phyloP scores from a whole-genome alignment of 2,888 invertebrate species.

The Tricholauxania praeusta region DNA sequence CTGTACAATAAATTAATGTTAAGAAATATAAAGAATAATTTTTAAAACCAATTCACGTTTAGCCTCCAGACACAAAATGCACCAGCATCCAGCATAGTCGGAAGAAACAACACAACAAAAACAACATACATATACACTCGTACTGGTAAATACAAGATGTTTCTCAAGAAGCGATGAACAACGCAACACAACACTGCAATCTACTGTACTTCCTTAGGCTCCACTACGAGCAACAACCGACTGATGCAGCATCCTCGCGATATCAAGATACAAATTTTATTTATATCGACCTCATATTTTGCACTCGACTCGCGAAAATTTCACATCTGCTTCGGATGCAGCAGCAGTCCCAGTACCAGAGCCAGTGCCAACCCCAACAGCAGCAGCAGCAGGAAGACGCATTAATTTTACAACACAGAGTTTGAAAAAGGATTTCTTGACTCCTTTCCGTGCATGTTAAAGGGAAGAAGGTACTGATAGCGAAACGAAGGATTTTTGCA shows the following conservation, averaged over 20 bases:
- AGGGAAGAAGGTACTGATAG: not conserved
- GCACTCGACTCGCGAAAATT: conserved; percentile 50
- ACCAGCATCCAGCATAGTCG: conserved; percentile 3
- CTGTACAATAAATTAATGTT: conserved; percentile 12
- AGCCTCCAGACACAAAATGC: conserved; percentile 29
- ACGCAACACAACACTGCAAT: too few relatives aligned
- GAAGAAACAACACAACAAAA: conserved; percentile 24
- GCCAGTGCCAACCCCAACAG: not conserved
- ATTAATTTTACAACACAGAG: conserved; percentile 12
- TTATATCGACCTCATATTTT: conserved; percentile 62
- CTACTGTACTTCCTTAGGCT: not conserved
- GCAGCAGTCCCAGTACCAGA: not conserved
- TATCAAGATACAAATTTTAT: conserved; percentile 63
- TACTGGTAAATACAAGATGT: conserved; percentile 7
- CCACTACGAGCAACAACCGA: conserved; percentile 28
- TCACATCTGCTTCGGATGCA: conserved; percentile 56
- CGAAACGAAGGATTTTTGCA: conserved; percentile 3
- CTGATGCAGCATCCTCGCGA: conserved; percentile 51
- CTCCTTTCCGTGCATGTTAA: not conserved
- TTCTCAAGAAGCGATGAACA: conserved; percentile 15
- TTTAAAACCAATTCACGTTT: conserved; percentile 37
- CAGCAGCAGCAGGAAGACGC: not conserved
- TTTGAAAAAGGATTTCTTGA: conserved; percentile 11
- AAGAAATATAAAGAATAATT: conserved; percentile 20
- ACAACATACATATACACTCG: not conserved